Evolutionary conservation across 2,113 vertebrate genomes (phyloP).

Genomic region (Lipotes vexillifer): DNA sequence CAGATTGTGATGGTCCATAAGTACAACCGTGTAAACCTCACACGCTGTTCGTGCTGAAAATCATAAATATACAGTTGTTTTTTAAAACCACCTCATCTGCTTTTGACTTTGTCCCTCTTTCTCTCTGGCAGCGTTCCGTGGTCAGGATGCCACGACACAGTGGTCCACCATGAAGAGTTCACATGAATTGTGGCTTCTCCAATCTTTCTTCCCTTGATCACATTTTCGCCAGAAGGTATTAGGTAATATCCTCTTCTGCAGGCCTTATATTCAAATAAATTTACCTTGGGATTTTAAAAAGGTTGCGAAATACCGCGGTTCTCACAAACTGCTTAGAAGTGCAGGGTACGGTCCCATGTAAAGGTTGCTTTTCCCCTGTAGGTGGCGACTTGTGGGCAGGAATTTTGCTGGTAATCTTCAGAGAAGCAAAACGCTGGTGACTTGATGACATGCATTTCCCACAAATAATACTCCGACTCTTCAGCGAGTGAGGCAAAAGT

Average conservation of each 20-base stretch:
- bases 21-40: neutral
- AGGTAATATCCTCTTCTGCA: neutral
- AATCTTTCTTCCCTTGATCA: constrained; percentile 1
- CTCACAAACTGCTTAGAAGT: neutral
- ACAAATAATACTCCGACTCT: neutral
- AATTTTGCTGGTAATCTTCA: constrained; percentile 53
- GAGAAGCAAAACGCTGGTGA: neutral
- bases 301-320: neutral
- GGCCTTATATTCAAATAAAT: neutral
- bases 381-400: constrained; percentile 42
- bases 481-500: neutral
- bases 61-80: neutral
- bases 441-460: neutral
- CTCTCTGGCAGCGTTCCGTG: constrained; percentile 1
- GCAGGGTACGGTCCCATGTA: neutral
- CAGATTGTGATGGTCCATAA: neutral
- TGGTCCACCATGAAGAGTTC: neutral
- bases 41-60: neutral
- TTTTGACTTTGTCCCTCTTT: constrained; percentile 35
- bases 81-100: neutral
- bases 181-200: constrained; percentile 16
- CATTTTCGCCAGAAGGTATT: constrained; percentile 27
- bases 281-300: constrained; percentile 14
- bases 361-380: constrained; percentile 49
- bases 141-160: neutral